Percentiles rank a stretch among this genome's conserved stretches.
phyloP scores from a whole-genome alignment of 2,888 invertebrate species.

The Parapristionchus giblindavisi region DNA sequence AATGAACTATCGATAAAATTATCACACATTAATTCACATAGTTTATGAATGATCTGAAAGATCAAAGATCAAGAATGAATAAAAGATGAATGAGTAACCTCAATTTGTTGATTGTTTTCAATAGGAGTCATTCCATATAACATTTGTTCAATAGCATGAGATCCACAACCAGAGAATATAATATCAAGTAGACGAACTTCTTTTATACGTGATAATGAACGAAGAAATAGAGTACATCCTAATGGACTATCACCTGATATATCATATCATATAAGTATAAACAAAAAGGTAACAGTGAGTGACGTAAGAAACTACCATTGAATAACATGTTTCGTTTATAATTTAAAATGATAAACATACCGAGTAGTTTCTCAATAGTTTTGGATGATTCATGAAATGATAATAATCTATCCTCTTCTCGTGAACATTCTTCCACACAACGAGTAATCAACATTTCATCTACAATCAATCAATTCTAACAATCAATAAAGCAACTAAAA shows the following conservation, averaged over 20 bases:
- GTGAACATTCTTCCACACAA: constrained; percentile 46
- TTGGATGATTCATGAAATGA: constrained; percentile 50
- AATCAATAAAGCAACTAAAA: neutral
- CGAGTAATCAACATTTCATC: constrained; percentile 31
- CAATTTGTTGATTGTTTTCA: constrained; percentile 41
- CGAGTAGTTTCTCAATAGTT: constrained; percentile 40
- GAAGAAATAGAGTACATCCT: constrained; percentile 47
- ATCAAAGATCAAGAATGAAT: no score
- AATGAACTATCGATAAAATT: neutral
- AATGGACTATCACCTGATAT: constrained; percentile 40
- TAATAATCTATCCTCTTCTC: constrained; percentile 49
- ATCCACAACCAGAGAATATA: constrained; percentile 49
- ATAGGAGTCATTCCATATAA: constrained; percentile 46
- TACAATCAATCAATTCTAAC: neutral
- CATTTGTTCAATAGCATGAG: constrained; percentile 50
- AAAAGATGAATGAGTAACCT: no score
- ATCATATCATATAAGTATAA: neutral
- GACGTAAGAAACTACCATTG: neutral
- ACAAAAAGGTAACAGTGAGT: neutral
- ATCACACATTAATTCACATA: constrained; percentile 30
- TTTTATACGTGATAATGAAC: constrained; percentile 46
- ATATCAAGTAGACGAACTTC: constrained; percentile 48
- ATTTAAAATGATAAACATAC: constrained; percentile 4
- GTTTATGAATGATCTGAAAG: no score
- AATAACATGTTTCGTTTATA: neutral